These are phyloP conservation scores for Aspidapion aeneum DNA, from an alignment of 2,888 invertebrate species.

Conservation along the genomic window DNA sequence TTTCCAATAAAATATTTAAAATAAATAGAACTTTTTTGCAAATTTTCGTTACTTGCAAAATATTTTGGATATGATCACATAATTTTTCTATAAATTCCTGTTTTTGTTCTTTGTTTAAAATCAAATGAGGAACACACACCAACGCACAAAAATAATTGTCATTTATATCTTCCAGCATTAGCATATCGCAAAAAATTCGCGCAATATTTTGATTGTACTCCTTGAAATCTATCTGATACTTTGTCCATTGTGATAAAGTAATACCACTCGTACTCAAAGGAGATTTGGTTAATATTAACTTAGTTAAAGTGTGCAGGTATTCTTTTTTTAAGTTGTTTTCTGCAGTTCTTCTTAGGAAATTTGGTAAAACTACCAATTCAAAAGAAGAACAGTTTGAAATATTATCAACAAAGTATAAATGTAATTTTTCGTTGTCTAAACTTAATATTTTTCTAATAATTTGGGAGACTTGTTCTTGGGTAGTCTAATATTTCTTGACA, in stretches of 20 bases:
- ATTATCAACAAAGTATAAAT: conserved; percentile 63
- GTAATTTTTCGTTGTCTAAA: conserved; percentile 54
- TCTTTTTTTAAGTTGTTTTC: conserved; percentile 54
- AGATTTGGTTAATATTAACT: conserved; percentile 64
- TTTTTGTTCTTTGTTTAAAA: conserved; percentile 26
- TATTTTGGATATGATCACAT: conserved; percentile 16
- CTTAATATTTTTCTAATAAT: conserved; percentile 62
- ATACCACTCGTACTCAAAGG: conserved; percentile 60
- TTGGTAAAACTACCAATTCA: conserved; percentile 68
- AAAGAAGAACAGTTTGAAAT: conserved; percentile 65
- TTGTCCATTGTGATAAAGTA: conserved; percentile 59
- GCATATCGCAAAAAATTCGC: conserved; percentile 44
- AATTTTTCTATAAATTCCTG: conserved; percentile 36
- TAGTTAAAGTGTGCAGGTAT: conserved; percentile 59
- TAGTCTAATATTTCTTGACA: conserved; percentile 60
- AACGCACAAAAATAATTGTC: conserved; percentile 49
- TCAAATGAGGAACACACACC: conserved; percentile 57
- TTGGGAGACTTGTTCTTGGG: conserved; percentile 67
- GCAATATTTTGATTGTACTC: conserved; percentile 45
- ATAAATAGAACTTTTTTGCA: conserved; percentile 49
- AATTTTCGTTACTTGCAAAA: neutral
- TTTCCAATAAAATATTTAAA: conserved; percentile 57
- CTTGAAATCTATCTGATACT: conserved; percentile 61
- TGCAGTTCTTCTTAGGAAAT: conserved; percentile 58
- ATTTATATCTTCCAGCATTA: conserved; percentile 47